phyloP scores from a whole-genome alignment of 2,797 vertebrate genomes.

The Phalloptychus januarius region DNA sequence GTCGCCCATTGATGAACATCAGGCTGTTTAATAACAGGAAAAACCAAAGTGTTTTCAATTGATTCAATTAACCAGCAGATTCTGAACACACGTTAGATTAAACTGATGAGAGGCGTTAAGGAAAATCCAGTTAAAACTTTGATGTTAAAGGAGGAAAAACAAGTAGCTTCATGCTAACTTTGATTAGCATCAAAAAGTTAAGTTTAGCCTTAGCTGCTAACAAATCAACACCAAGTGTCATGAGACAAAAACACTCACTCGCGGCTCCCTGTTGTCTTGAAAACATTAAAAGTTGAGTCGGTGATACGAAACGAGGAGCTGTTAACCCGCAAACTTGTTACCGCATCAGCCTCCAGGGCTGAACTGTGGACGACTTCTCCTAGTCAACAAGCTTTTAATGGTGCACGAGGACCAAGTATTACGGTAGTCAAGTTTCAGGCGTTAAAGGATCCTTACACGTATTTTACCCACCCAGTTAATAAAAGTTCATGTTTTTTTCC shows the following conservation, averaged over 20 bases:
- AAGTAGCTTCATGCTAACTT: not conserved
- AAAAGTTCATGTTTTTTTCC: not conserved
- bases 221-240: too few species aligned
- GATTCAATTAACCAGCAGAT: not conserved
- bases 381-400: not conserved
- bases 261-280: not conserved
- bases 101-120: not conserved
- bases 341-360: not conserved
- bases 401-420: not conserved
- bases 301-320: not conserved
- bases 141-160: not conserved
- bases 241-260: not conserved
- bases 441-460: not conserved
- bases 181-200: not conserved
- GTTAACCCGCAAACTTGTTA: not conserved
- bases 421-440: not conserved
- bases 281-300: not conserved
- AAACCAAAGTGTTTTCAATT: not conserved
- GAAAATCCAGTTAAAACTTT: not conserved
- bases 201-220: not conserved
- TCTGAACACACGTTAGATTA: not conserved
- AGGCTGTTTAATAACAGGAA: not conserved
- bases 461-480: not conserved
- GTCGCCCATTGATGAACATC: conserved; percentile 51
- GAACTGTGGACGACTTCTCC: too few species aligned